Evolutionary conservation across 2,113 vertebrate species (phyloP).

Genomic region (Phrynosoma blainvillii): DNA sequence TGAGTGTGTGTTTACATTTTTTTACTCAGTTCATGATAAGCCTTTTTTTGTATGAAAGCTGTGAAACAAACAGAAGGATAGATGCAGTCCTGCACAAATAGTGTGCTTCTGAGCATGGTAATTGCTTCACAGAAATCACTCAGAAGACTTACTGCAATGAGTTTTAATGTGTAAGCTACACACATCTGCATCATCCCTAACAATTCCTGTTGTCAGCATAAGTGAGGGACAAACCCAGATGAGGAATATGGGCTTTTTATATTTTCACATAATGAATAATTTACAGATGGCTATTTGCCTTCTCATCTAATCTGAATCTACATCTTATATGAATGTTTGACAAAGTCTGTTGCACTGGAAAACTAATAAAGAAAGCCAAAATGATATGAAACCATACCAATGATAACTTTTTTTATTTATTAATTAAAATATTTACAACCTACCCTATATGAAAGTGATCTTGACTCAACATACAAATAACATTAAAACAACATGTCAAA

Average conservation of each 20-base stretch:
- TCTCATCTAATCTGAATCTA: background rate
- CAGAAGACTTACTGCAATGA: background rate
- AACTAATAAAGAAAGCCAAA: background rate
- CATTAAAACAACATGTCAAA: too few species aligned
- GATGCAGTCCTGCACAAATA: background rate
- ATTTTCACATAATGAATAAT: background rate
- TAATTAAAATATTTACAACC: too few species aligned
- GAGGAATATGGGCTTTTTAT: background rate
- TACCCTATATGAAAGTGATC: too few species aligned
- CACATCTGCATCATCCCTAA: background rate
- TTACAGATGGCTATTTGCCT: background rate
- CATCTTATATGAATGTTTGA: background rate
- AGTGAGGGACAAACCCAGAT: background rate
- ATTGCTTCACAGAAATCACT: background rate
- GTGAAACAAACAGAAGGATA: background rate
- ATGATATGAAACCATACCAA: background rate
- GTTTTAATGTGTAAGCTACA: background rate
- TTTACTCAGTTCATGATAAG: background rate
- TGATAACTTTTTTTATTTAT: background rate
- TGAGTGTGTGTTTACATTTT: background rate
- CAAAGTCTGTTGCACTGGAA: background rate
- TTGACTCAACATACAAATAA: too few species aligned
- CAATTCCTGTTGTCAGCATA: background rate
- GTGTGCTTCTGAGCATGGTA: background rate
- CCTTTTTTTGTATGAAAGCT: background rate